Percentiles rank a stretch among this genome's conserved stretches.
These are phyloP conservation scores for Hydropotes inermis DNA, from an alignment of 2,113 vertebrate genomes.

Conservation along the genomic window DNA sequence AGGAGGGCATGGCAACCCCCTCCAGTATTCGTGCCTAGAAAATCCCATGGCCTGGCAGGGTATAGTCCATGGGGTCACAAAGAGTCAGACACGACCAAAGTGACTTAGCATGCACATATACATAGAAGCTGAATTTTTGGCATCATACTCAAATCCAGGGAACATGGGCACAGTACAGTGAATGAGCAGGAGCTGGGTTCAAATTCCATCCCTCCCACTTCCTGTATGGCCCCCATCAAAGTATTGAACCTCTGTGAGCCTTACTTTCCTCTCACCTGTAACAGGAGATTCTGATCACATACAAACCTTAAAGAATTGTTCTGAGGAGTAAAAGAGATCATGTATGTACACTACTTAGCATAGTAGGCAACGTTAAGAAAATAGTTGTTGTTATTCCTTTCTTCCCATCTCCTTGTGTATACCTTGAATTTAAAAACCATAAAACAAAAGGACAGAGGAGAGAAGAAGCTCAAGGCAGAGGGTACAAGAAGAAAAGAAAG, in stretches of 20 bases:
- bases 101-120: not conserved
- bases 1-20: not conserved
- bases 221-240: not conserved
- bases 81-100: not conserved
- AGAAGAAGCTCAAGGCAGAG: not conserved
- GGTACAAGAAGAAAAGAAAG: not conserved
- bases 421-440: not conserved
- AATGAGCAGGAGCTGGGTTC: not conserved
- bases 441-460: not conserved
- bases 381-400: not conserved
- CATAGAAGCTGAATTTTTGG: not conserved
- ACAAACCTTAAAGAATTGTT: not conserved
- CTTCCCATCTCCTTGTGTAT: not conserved
- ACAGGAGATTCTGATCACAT: not conserved
- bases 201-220: not conserved
- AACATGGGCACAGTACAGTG: fast-evolving
- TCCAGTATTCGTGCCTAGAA: not conserved
- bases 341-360: not conserved
- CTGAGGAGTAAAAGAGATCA: not conserved
- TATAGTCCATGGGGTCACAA: not conserved
- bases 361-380: not conserved
- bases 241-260: not conserved
- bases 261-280: not conserved
- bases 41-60: not conserved
- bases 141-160: not conserved